Evolutionary conservation across 53 echinoderm and acorn worm genomes (phyloP).

Genomic region (Holothuria leucospilota): DNA sequence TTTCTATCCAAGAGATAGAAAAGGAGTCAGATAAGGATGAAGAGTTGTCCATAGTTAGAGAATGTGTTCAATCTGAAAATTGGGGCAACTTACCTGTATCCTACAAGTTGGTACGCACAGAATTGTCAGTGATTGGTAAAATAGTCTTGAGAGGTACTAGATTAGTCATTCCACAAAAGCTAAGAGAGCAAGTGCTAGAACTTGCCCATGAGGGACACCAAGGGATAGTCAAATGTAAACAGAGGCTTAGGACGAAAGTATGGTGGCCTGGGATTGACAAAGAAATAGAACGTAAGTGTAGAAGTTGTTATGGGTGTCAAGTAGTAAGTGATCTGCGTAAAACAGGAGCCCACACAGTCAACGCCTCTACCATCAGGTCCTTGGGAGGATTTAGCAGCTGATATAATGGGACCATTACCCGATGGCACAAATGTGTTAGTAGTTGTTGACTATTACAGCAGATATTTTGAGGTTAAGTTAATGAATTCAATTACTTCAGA

Average conservation of each 20-base stretch:
- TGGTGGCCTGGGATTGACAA: constrained; percentile 28
- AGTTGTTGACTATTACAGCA: constrained; percentile 56
- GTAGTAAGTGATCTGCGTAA: background rate
- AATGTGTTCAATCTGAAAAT: background rate
- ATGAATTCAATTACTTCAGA: constrained; percentile 54
- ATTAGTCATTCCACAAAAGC: constrained; percentile 51
- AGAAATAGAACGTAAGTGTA: constrained; percentile 14
- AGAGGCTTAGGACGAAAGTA: constrained; percentile 27
- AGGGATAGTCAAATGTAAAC: constrained; percentile 42
- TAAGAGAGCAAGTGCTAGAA: too few species aligned
- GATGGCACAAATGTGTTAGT: constrained; percentile 45
- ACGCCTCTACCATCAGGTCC: constrained; percentile 39
- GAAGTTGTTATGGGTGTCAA: constrained; percentile 43
- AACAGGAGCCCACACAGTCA: constrained; percentile 26
- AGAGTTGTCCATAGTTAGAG: constrained; percentile 40
- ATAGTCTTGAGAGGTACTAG: constrained; percentile 56
- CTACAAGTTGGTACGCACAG: constrained; percentile 21
- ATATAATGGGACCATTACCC: constrained; percentile 55
- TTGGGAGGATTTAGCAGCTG: constrained; percentile 57
- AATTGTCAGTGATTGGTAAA: constrained; percentile 47
- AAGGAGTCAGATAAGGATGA: constrained; percentile 6
- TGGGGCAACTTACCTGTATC: background rate
- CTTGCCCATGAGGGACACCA: constrained; percentile 43
- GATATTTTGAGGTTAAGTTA: constrained; percentile 58
- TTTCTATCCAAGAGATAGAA: constrained; percentile 50